Evolutionary conservation across 2,888 invertebrate genomes (phyloP).

Genomic region (Alviniconcha strummeri): DNA sequence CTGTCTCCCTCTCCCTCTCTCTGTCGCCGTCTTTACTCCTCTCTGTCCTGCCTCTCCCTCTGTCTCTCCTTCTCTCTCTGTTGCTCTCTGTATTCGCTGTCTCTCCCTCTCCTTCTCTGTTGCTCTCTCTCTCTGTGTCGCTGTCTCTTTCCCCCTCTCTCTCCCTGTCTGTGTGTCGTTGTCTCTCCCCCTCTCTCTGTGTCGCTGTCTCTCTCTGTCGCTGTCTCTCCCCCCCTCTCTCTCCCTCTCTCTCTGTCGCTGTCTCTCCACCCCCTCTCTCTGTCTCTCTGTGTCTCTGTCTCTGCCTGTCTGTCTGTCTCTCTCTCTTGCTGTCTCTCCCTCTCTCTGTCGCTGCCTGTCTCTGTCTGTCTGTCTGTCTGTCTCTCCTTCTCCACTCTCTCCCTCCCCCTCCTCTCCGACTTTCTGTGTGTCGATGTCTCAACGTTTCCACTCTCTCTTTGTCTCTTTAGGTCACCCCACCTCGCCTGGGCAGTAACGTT

Average conservation of each 20-base stretch:
- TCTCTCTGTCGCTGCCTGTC: slow-evolving; percentile 23
- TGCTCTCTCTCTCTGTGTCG: neutral
- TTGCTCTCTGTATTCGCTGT: too few relatives aligned
- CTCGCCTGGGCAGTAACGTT: too few relatives aligned
- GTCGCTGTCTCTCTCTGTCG: neutral
- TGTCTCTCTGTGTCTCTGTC: neutral
- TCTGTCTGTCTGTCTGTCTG: slow-evolving; percentile 10
- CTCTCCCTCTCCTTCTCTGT: neutral
- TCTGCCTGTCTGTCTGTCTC: neutral
- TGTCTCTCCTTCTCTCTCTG: too few relatives aligned
- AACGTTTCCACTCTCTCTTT: neutral
- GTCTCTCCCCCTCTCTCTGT: slow-evolving; percentile 7
- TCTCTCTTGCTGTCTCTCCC: neutral
- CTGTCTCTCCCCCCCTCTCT: neutral
- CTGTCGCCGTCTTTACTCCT: too few relatives aligned
- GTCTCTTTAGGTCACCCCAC: neutral
- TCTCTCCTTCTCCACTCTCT: neutral
- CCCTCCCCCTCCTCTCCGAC: neutral
- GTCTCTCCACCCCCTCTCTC: neutral
- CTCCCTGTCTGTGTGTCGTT: slow-evolving; percentile 14
- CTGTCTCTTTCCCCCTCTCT: neutral
- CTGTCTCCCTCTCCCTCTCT: too few relatives aligned
- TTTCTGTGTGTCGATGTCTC: neutral
- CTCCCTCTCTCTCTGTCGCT: slow-evolving; percentile 1
- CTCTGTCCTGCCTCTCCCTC: too few relatives aligned